Percentiles rank a stretch among this genome's conserved stretches.
Conservation (phyloP, 2,113 vertebrate species). For the Dermatemys mawii region DNA sequence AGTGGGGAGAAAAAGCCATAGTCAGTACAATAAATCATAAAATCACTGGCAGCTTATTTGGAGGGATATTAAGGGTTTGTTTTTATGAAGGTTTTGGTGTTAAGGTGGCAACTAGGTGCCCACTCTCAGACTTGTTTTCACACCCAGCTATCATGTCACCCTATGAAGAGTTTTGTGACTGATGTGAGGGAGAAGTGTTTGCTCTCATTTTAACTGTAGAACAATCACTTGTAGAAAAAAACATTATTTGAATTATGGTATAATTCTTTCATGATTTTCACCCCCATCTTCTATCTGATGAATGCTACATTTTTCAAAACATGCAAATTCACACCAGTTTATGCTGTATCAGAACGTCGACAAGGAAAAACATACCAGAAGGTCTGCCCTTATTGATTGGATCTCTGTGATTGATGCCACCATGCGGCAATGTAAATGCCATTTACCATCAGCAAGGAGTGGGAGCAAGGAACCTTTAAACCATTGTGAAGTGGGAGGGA, state of each 20-base stretch:
- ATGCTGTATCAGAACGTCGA: slow-evolving; percentile 3
- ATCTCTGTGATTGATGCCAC: not conserved
- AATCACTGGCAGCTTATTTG: slow-evolving; percentile 55
- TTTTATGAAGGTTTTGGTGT: slow-evolving; percentile 68
- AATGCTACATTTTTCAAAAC: slow-evolving; percentile 44
- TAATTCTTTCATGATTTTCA: slow-evolving; percentile 11
- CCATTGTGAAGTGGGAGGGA: not conserved
- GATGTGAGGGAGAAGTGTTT: slow-evolving; percentile 25
- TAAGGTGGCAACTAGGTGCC: slow-evolving; percentile 66
- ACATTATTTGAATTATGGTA: slow-evolving; percentile 18
- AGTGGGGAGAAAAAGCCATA: slow-evolving; percentile 58
- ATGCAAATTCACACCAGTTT: slow-evolving; percentile 49
- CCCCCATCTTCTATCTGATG: not conserved
- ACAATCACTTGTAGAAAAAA: slow-evolving; percentile 20
- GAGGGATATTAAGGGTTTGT: slow-evolving; percentile 59
- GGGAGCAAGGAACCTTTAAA: not conserved
- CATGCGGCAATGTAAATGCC: not conserved
- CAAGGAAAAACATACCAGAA: not conserved
- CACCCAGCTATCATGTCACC: slow-evolving; percentile 42
- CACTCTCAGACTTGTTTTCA: slow-evolving; percentile 60
- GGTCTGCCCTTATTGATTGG: not conserved
- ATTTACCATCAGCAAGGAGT: not conserved
- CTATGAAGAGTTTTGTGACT: slow-evolving; percentile 34
- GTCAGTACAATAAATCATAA: slow-evolving; percentile 61
- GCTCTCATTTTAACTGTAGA: slow-evolving; percentile 19